phyloP scores from a whole-genome alignment of 2,797 vertebrate genomes.

The Gymnodraco acuticeps region DNA sequence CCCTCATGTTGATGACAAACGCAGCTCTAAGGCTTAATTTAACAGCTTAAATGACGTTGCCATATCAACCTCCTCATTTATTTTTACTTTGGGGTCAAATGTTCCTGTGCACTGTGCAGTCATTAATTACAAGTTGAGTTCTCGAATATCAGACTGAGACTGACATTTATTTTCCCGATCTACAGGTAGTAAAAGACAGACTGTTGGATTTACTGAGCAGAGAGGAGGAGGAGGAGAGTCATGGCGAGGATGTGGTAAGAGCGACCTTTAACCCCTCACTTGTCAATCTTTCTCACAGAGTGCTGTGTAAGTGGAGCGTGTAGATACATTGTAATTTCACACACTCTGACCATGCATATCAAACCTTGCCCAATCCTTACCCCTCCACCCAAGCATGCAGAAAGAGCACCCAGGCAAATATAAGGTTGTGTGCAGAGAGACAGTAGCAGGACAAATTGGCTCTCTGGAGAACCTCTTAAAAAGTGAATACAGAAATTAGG shows the following conservation, averaged over 20 bases:
- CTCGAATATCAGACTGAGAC: neutral
- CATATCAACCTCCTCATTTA: slow-evolving; percentile 26
- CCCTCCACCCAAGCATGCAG: neutral
- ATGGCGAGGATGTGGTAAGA: slow-evolving; percentile 94
- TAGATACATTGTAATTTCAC: slow-evolving; percentile 22
- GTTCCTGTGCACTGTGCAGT: slow-evolving; percentile 6
- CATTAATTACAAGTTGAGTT: slow-evolving; percentile 16
- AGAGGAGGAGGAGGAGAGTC: slow-evolving; percentile 96
- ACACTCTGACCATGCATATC: slow-evolving; percentile 34
- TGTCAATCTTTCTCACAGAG: slow-evolving; percentile 12
- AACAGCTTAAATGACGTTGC: slow-evolving; percentile 34
- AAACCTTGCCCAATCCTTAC: neutral
- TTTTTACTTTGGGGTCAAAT: slow-evolving; percentile 21
- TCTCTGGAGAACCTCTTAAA: slow-evolving; percentile 15
- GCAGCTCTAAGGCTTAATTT: slow-evolving; percentile 11
- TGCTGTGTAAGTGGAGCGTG: slow-evolving; percentile 6
- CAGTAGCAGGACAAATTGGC: slow-evolving; percentile 16
- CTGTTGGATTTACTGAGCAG: slow-evolving; percentile 93
- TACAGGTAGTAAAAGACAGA: slow-evolving; percentile 95
- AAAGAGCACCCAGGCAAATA: neutral
- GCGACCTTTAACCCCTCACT: slow-evolving; percentile 12
- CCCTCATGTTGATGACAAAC: slow-evolving; percentile 20
- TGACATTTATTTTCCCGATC: slow-evolving; percentile 37
- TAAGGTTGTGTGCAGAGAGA: slow-evolving; percentile 12
- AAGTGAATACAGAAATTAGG: neutral